Conservation (phyloP, 1,140 invertebrate species). For the Neodiprion lecontei region DNA sequence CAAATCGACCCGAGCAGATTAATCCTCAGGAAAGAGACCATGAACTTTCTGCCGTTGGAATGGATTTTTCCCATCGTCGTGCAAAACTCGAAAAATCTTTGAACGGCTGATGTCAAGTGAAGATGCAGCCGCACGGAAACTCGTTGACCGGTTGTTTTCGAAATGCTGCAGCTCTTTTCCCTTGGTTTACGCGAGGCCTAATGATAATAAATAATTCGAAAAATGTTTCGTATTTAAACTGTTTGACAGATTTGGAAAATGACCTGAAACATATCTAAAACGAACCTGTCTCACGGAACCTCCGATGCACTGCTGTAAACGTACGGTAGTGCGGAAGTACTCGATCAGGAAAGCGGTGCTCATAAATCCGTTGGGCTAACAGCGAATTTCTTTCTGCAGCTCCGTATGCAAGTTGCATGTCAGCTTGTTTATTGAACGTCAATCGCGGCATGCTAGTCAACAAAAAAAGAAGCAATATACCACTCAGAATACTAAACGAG, state of each 20-base stretch:
- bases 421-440: neutral
- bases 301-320: neutral
- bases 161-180: neutral
- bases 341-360: neutral
- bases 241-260: neutral
- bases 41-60: constrained; percentile 21
- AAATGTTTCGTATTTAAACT: neutral
- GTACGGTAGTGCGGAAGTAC: neutral
- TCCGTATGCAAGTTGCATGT: neutral
- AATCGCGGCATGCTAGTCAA: neutral
- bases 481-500: no score
- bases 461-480: no score
- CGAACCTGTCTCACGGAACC: neutral
- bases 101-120: neutral
- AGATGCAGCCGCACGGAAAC: neutral
- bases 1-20: neutral
- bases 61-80: neutral
- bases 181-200: neutral
- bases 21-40: constrained; percentile 3
- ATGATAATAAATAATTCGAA: neutral
- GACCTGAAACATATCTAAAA: neutral
- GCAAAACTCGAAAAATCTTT: neutral
- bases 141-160: neutral
- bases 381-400: neutral
- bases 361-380: neutral